Conservation (phyloP, 2,888 invertebrate species). For the Saturnia pavonia region DNA sequence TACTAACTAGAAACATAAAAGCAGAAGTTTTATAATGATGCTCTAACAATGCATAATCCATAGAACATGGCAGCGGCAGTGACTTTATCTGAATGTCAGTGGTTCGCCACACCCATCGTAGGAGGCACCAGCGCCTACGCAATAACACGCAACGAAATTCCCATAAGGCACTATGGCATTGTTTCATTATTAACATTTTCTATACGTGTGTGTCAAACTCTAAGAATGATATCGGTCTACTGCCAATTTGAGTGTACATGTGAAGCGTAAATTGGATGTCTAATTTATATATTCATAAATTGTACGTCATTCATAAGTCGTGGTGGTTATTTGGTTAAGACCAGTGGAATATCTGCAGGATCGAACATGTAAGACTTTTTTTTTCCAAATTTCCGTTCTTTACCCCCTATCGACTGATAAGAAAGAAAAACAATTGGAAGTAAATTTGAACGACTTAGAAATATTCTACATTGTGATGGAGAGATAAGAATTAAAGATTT, state of each 20-base stretch:
- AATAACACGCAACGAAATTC: slow-evolving; percentile 41
- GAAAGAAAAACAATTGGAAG: not conserved
- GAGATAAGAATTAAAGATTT: not conserved
- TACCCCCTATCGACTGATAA: not conserved
- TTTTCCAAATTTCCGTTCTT: no score
- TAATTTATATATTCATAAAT: not conserved
- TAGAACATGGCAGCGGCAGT: no score
- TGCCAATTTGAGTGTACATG: slow-evolving; percentile 1
- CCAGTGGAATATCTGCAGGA: not conserved
- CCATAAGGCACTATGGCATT: slow-evolving; percentile 22
- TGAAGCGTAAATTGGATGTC: not conserved
- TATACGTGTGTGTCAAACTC: slow-evolving; percentile 5
- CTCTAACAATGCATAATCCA: slow-evolving; percentile 1
- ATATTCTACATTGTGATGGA: not conserved
- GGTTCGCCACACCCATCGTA: slow-evolving; percentile 21
- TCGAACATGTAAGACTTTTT: not conserved
- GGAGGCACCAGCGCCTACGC: slow-evolving; percentile 51
- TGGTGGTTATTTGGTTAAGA: not conserved
- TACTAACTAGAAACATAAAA: not conserved
- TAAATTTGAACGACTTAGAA: not conserved
- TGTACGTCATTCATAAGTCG: not conserved
- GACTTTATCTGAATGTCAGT: slow-evolving; percentile 22
- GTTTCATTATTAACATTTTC: slow-evolving; percentile 36
- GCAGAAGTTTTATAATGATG: not conserved
- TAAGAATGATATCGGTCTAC: not conserved